Conservation (phyloP, 1,140 invertebrate genomes). For the Drosophila arawakana region DNA sequence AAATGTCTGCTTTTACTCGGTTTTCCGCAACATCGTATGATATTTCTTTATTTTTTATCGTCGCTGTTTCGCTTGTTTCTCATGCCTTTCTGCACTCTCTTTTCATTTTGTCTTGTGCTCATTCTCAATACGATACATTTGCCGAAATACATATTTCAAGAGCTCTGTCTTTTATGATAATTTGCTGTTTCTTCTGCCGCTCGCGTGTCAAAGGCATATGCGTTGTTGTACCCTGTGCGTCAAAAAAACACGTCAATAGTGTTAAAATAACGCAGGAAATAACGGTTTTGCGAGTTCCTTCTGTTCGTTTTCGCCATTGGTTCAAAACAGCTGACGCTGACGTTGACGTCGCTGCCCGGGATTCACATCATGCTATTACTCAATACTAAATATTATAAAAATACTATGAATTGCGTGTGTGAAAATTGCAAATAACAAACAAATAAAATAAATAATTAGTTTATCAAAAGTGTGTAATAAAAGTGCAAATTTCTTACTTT, state of each 20-base stretch:
- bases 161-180: constrained; percentile 17
- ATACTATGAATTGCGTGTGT: constrained; percentile 1
- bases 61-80: constrained; percentile 62
- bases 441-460: too few species aligned
- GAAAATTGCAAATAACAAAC: not conserved
- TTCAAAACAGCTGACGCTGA: constrained; percentile 40
- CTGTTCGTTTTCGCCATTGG: not conserved
- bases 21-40: constrained; percentile 76
- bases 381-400: constrained; percentile 45
- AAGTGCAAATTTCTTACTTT: constrained; percentile 24
- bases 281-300: not conserved
- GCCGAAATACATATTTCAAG: constrained; percentile 15
- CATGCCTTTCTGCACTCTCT: constrained; percentile 25
- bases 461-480: constrained; percentile 18
- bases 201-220: not conserved
- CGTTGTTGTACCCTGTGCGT: not conserved
- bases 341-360: constrained; percentile 11
- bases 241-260: too few species aligned
- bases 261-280: too few species aligned
- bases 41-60: constrained; percentile 62
- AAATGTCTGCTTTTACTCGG: constrained; percentile 39
- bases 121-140: constrained; percentile 18
- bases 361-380: constrained; percentile 36
- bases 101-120: constrained; percentile 7
- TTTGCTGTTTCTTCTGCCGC: constrained; percentile 28